Base-by-base conservation (phyloP, 2,113 vertebrate species). In the Onychorhynchus coronatus region DNA sequence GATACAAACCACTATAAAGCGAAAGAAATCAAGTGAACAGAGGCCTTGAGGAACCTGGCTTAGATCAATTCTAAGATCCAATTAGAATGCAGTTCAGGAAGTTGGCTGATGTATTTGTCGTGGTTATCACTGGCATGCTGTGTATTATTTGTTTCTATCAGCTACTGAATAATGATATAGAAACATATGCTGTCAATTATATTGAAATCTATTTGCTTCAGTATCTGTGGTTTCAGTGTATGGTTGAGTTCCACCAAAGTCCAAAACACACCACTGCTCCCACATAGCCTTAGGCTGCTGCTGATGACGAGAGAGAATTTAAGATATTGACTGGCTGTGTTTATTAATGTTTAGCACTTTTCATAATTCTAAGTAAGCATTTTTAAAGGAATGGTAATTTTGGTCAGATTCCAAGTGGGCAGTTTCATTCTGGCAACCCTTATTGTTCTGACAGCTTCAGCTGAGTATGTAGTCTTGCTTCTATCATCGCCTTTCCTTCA, bases 111-210 rank as follows among this genome's bases (percentile, higher is more conserved):
- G 25, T 91, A 86, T 94, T 95, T 95, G 93, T 92, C 55, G 0
- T 89, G 70, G 92, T 95, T 95, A 91, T 97, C 91, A 33, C 68
- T 95, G 88, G 61, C 93, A 91, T 9, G 1, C 85, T 96, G 90
- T 86, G 92, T 95, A 93, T 96, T 93, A 96, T 96, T 93, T 95
- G 95, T 84, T 93, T 96, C 79, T 86, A 86, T 95, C 88, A 84
- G 75, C 90, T 95, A 91, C 85, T 91, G 85, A 91, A 92, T 92
- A 92, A 85, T 96, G 92, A 94, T 91, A 86, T 66, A 88, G 82
- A 93, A 94, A 93, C 85, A 89, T 96, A 95, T 88, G 92, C 68
- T 97, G 82, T 91, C 95, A 89, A 50, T 97, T 97, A 88, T 71
- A 86, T 71, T 93, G 83, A 96, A 91, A 91, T 95, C 72, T 80